Conservation (phyloP, 2,888 invertebrate species). For the Lycophotia porphyrea region DNA sequence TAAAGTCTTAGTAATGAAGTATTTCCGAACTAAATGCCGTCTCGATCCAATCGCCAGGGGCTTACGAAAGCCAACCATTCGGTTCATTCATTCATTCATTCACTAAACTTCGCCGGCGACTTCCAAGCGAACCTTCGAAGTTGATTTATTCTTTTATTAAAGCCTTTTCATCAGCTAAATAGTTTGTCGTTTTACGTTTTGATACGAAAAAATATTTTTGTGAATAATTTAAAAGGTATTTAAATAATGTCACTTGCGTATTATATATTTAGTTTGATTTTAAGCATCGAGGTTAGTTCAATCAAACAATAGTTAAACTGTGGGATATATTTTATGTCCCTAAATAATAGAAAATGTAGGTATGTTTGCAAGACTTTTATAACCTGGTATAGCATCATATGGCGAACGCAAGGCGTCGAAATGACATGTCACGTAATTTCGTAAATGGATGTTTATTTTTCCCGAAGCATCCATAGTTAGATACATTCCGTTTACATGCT, state of each 20-base stretch:
- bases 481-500: neutral
- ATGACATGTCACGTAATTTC: neutral
- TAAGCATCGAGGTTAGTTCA: neutral
- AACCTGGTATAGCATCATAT: neutral
- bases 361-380: neutral
- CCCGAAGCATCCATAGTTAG: neutral
- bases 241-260: slow-evolving; percentile 3
- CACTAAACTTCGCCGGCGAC: slow-evolving; percentile 32
- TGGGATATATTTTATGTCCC: neutral
- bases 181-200: slow-evolving; percentile 45
- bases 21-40: slow-evolving; percentile 52
- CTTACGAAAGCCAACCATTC: slow-evolving; percentile 35
- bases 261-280: neutral
- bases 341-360: neutral
- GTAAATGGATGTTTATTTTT: neutral
- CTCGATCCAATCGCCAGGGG: slow-evolving; percentile 34
- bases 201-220: slow-evolving; percentile 31
- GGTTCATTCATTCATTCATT: slow-evolving; percentile 53
- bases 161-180: slow-evolving; percentile 49
- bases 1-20: slow-evolving; percentile 48
- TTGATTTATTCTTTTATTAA: slow-evolving; percentile 48
- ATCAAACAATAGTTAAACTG: neutral
- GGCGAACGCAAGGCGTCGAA: neutral
- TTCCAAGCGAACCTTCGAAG: slow-evolving; percentile 24
- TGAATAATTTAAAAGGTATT: slow-evolving; percentile 25